Evolutionary conservation across 2,113 vertebrate species (phyloP).

Genomic region (Prinia subflava): DNA sequence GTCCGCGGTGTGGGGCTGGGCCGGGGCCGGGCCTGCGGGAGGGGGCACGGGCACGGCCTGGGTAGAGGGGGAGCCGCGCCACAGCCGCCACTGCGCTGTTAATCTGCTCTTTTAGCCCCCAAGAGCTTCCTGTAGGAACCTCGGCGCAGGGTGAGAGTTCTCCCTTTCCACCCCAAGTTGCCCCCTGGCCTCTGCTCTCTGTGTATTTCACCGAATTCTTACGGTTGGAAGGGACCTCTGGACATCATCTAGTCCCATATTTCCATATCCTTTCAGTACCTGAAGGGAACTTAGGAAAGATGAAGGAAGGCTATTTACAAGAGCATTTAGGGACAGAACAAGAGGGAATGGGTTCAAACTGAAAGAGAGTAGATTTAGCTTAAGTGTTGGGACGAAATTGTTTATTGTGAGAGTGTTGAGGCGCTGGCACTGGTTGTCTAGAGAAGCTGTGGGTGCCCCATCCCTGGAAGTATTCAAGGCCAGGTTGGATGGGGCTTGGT

Average conservation of each 20-base stretch:
- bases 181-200: not conserved
- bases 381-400: not conserved
- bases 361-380: not conserved
- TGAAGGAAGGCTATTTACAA: not conserved
- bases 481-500: not conserved
- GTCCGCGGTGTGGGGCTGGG: not conserved
- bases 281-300: not conserved
- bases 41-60: not conserved
- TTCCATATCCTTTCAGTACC: not conserved
- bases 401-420: not conserved
- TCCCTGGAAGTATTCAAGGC: not conserved
- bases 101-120: fast-evolving
- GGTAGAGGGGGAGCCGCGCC: not conserved
- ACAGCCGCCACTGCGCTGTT: not conserved
- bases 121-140: not conserved
- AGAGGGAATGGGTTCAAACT: not conserved
- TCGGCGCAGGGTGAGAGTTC: fast-evolving
- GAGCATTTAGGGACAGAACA: too few relatives aligned
- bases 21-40: not conserved
- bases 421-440: not conserved
- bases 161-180: fast-evolving
- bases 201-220: not conserved
- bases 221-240: not conserved
- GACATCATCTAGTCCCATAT: not conserved
- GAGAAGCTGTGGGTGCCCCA: not conserved